A percentile compares a stretch with the other conserved stretches of the same genome.
phyloP scores from a whole-genome alignment of 2,113 vertebrate species.

The Nesoenas mayeri region DNA sequence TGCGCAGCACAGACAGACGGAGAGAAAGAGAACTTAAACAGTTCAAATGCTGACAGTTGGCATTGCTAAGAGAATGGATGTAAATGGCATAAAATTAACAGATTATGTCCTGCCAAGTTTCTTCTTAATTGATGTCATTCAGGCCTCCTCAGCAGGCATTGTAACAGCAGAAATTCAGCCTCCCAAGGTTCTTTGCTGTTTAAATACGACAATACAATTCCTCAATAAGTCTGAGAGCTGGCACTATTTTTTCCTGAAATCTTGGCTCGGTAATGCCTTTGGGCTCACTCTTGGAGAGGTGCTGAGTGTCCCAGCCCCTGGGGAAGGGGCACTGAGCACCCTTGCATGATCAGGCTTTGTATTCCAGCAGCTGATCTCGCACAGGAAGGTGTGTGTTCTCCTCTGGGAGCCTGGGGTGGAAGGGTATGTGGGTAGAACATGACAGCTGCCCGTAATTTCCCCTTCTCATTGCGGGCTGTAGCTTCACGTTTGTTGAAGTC shows the following conservation, averaged over 20 bases:
- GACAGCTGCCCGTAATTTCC: not conserved
- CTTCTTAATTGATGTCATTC: slow-evolving; percentile 46
- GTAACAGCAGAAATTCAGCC: not conserved
- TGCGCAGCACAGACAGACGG: slow-evolving; percentile 21
- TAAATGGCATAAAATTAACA: slow-evolving; percentile 60
- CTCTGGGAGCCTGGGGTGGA: not conserved
- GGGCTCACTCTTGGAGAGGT: not conserved
- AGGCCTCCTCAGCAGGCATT: slow-evolving; percentile 13
- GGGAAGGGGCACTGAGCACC: not conserved
- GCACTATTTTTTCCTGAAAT: not conserved
- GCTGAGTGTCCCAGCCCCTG: not conserved
- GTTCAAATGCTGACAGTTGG: slow-evolving; percentile 54
- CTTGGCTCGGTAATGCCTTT: not conserved
- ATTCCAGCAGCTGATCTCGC: not conserved
- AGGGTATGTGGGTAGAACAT: not conserved
- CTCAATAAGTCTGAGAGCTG: not conserved
- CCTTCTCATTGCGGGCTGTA: not conserved
- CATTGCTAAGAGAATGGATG: slow-evolving; percentile 32
- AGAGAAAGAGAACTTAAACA: slow-evolving; percentile 25
- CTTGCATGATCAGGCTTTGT: not conserved
- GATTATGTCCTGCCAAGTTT: slow-evolving; percentile 48
- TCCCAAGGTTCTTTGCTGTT: not conserved
- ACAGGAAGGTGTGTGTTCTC: not conserved
- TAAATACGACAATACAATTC: not conserved
- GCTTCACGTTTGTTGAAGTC: not conserved